Conservation (phyloP, 2,888 invertebrate genomes). For the Priocnemis perturbator region DNA sequence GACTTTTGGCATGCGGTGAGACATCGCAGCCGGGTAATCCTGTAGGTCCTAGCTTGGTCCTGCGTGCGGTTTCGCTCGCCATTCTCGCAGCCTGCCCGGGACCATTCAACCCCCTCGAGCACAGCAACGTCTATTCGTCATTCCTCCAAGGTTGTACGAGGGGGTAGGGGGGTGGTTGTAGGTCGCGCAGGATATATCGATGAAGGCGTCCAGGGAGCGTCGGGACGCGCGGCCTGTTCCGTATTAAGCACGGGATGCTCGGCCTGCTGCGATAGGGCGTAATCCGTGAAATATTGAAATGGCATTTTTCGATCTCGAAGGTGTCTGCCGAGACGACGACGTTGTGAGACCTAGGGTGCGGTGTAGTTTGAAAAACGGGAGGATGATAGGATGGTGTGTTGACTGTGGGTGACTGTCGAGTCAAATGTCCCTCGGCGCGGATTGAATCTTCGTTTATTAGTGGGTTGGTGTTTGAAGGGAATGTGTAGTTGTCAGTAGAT, state of each 20-base stretch:
- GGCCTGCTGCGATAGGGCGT: conserved; percentile 55
- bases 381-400: no score
- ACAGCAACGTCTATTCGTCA: conserved; percentile 47
- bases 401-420: no score
- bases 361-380: no score
- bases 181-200: no score
- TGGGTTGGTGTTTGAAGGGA: no score
- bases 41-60: conserved; percentile 33
- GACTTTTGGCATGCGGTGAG: conserved; percentile 57
- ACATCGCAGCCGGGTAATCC: conserved; percentile 48
- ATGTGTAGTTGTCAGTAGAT: no score
- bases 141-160: conserved; percentile 23
- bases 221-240: conserved; percentile 39
- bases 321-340: background rate
- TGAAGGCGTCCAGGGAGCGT: conserved; percentile 17
- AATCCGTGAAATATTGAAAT: conserved; percentile 63
- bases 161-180: background rate
- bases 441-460: no score
- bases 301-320: conserved; percentile 49
- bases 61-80: conserved; percentile 27
- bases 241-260: conserved; percentile 46
- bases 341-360: no score
- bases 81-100: conserved; percentile 12
- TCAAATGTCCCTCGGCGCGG: no score
- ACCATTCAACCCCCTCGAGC: conserved; percentile 24